Base-by-base conservation (phyloP, 30 jellyfish, hydroid and myxozoan genomes). In the Mastigias papua region DNA sequence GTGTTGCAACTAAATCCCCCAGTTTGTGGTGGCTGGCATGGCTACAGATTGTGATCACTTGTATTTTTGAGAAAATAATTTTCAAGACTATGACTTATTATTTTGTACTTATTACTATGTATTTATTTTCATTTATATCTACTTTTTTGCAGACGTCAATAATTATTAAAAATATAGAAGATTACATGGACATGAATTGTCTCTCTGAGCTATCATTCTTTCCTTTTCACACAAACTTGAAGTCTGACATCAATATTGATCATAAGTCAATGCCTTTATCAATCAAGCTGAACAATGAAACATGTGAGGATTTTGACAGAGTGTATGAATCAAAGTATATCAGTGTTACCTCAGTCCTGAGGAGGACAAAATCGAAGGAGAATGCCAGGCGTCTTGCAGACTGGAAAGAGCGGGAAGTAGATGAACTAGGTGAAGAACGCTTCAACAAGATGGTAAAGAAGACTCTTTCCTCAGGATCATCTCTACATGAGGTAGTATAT, bases 261-360 rank as follows among this genome's bases (percentile, higher is more conserved):
- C 26, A 0, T 21, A 71, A 31, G 13, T 15, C 62, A 30, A 35
- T 66, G 19, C 94, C 83, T 28, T 65, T 85, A 4, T 85, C 94
- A 23, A 72, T 85, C 51, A 31, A 72, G 13, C 82, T 85, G 10
- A 20, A 26, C 15, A 32, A 67, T 26, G 62, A 48, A n/a, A 19
- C 60, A 28, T n/a, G 37, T 21, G 37, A 23, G 0, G 69, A 48
- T 34, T 48, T 34, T 62, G 88, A 84, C 9, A 73, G 90, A n/a
- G 23, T 89, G 26, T 89, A 80, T 69, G 73, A 71, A 23, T 82
- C 86, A 48, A 49, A 46, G 37, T 89, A 13, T 73, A 90, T 92
- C 11, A 89, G 97, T 81, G 97, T 89, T 4, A 89, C 97, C 48
- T 69, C 97, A 1, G 78, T 89, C 25, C 51, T 89, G 1, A 51